Conservation (phyloP, 2,113 vertebrate genomes). For the Chaetodon auriga region DNA sequence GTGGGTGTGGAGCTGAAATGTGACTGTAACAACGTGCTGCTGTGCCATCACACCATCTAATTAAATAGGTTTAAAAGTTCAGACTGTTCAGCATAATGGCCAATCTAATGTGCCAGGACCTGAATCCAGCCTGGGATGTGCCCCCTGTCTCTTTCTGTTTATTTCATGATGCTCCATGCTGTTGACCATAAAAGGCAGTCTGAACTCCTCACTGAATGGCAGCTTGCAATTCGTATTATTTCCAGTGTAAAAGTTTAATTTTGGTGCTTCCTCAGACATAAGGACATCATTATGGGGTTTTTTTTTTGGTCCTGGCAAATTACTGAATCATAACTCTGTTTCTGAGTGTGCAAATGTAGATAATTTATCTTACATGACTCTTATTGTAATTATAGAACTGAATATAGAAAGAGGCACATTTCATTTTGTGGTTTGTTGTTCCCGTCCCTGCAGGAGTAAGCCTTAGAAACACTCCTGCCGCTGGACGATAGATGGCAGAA, state of each 20-base stretch:
- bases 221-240: not conserved
- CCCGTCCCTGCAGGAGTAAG: not conserved
- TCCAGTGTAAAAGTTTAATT: not conserved
- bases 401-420: not conserved
- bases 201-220: not conserved
- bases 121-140: not conserved
- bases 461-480: not conserved
- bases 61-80: too few relatives aligned
- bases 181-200: not conserved
- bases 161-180: too few relatives aligned
- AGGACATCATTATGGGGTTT: not conserved
- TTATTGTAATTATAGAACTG: not conserved
- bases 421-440: not conserved
- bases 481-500: constrained; percentile 43
- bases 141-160: not conserved
- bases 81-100: too few relatives aligned
- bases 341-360: not conserved
- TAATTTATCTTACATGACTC: not conserved
- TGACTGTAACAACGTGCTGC: not conserved
- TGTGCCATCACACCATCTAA: not conserved
- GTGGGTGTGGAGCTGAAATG: not conserved
- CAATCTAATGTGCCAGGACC: not conserved
- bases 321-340: too few relatives aligned
- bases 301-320: not conserved
- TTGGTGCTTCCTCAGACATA: not conserved